Base-by-base conservation (phyloP, 2,797 vertebrate species). In the Eremophila alpestris region DNA sequence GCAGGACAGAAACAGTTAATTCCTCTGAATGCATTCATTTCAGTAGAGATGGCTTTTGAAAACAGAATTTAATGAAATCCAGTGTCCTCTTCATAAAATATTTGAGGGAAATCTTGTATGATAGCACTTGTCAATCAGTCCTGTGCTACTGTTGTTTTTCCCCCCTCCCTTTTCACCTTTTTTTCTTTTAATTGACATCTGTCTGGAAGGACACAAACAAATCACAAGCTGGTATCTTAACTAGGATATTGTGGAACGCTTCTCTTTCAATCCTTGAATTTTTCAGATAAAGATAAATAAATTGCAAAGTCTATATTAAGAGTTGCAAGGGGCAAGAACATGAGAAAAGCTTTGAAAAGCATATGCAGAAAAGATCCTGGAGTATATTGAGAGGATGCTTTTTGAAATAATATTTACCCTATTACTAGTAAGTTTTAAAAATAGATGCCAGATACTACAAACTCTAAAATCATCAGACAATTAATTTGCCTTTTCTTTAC, bases 41-140 rank as follows among this genome's bases (percentile, higher is more conserved):
- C 90, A 94, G 70, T 84, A 87, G 85, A 32, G 59, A 84, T 85
- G 79, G 68, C 85, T 97, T 90, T 92, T 96, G 74, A 93, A 97
- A 97, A 96, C 86, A 92, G 86, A 97, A 96, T 89, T 89, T 96
- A 93, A 95, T 96, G 94, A 96, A 96, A 96, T 96, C 92, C 83
- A 95, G 55, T 92, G 68, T 97, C 64, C 83, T 97, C 97, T 97
- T 97, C 94, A 95, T 94, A 96, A 97, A 97, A 94, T 93, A 92
- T 86, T 95, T 87, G 86, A 97, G 96, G 95, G 89, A 93, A 83
- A 60, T 85, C 82, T 96, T 89, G 79, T 93, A 95, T 34, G 36
- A 90, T 96, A 97, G 73, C 41, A 78, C 4, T 91, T 97, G 93
- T 94, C 96, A 98, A 67, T 98, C 97, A 96, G 63, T 92, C 58